A percentile compares a stretch with the other conserved stretches of the same genome.
Evolutionary conservation across 92 coral and sea anemone species (phyloP).

Genomic region (Palythoa grandiflora): DNA sequence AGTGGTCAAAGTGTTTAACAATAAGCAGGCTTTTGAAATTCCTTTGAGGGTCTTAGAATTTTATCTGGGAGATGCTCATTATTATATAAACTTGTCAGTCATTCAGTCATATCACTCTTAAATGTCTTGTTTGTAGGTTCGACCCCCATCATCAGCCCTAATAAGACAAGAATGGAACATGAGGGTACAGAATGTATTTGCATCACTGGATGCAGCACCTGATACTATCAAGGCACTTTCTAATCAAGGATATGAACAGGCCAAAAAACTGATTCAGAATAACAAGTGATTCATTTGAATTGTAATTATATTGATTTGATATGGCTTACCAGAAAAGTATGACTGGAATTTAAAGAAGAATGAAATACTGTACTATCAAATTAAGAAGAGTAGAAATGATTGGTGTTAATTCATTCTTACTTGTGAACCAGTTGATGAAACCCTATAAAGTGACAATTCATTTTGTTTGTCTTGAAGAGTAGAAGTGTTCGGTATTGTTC

Average conservation of each 20-base stretch:
- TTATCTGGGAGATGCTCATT: too few species aligned
- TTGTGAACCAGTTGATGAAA: too few species aligned
- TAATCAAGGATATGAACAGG: constrained; percentile 53
- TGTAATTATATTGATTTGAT: background rate
- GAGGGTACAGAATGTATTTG: constrained; percentile 72
- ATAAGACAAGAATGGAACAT: constrained; percentile 76
- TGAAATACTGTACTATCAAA: too few species aligned
- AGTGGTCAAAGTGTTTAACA: too few species aligned
- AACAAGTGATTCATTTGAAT: constrained; percentile 51
- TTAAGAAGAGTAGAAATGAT: too few species aligned
- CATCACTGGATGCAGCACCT: constrained; percentile 74
- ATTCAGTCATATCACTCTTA: background rate
- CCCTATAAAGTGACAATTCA: too few species aligned
- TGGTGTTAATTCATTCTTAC: too few species aligned
- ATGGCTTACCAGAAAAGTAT: too few species aligned
- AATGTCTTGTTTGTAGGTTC: constrained; percentile 3
- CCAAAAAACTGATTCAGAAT: constrained; percentile 70
- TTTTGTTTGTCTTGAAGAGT: too few species aligned
- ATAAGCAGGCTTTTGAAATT: too few species aligned
- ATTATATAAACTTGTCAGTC: background rate
- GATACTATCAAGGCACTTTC: constrained; percentile 58
- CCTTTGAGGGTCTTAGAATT: too few species aligned
- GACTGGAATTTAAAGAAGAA: background rate
- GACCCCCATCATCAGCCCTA: constrained; percentile 68
- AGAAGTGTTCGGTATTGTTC: too few species aligned